Conservation (phyloP, 2,113 vertebrate genomes). For the zebrafish (Danio rerio) region GRCz12tu NC_133190.1:26389501-26390000, state of each 20-base stretch:
- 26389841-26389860: conserved; percentile 32
- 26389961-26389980: conserved; percentile 55
- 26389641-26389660: conserved; percentile 37
- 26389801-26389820: not conserved
- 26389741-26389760: conserved; percentile 15
- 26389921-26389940: conserved; percentile 77
- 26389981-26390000: conserved; percentile 52
- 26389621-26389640: conserved; percentile 36
- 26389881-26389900: conserved; percentile 61
- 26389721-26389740: conserved; percentile 5
- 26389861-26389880: conserved; percentile 55
- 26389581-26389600: conserved; percentile 44
- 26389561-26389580: conserved; percentile 7
- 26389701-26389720: conserved; percentile 41
- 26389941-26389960: conserved; percentile 66
- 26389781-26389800: conserved; percentile 11
- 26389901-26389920: conserved; percentile 66
- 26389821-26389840: conserved; percentile 24
- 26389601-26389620: conserved; percentile 51
- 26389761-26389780: conserved; percentile 15
- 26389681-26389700: conserved; percentile 43
- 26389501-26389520: conserved; percentile 9
- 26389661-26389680: conserved; percentile 36
- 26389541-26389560: not conserved
- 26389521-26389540: conserved; percentile 4